A percentile compares a stretch with the other conserved stretches of the same genome.
Evolutionary conservation across 2,797 vertebrate species (phyloP).

Genomic region (Tragelaphus eurycerus): DNA sequence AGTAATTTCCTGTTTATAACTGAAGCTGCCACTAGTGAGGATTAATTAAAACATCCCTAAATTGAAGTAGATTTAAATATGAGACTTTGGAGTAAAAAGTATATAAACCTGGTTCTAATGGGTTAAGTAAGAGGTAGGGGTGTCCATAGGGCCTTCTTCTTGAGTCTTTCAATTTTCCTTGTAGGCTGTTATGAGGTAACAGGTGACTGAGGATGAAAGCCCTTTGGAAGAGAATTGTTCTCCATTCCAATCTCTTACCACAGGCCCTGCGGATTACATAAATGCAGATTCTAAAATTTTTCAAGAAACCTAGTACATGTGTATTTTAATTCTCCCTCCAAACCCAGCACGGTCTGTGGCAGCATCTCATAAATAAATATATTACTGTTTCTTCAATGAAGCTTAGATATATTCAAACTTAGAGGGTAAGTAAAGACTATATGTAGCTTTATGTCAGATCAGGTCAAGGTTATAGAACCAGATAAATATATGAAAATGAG

Average conservation of each 20-base stretch:
- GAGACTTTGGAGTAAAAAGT: neutral
- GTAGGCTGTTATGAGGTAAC: neutral
- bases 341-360: neutral
- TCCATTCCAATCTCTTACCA: neutral
- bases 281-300: neutral
- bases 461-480: neutral
- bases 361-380: neutral
- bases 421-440: neutral
- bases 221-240: neutral
- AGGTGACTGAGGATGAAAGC: too few relatives aligned
- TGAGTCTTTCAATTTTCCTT: neutral
- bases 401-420: neutral
- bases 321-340: neutral
- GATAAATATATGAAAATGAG: neutral
- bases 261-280: rapidly evolving
- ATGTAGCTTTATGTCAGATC: neutral
- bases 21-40: neutral
- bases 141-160: neutral
- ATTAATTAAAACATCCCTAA: neutral
- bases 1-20: neutral
- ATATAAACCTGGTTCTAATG: neutral
- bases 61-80: neutral
- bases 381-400: neutral
- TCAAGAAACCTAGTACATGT: neutral
- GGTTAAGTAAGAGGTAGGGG: neutral